Evolutionary conservation across 2,113 vertebrate species (phyloP).

Genomic region (Dicrurus megarhynchus): DNA sequence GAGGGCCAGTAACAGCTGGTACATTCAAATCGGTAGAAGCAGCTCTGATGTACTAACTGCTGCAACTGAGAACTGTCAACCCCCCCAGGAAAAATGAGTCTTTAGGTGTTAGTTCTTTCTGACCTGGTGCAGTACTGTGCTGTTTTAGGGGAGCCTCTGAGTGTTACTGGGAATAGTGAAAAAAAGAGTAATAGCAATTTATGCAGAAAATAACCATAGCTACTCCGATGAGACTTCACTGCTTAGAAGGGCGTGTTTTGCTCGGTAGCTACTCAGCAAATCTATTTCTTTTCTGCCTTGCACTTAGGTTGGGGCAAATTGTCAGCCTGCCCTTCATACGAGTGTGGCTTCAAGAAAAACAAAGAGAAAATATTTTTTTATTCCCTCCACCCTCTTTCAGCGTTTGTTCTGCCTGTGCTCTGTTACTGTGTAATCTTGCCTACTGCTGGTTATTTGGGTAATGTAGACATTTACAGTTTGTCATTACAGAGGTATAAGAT

Average conservation of each 20-base stretch:
- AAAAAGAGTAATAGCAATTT: neutral
- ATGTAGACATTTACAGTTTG: neutral
- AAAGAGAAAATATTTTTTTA: neutral
- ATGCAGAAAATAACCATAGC: neutral
- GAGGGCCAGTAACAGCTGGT: constrained; percentile 3
- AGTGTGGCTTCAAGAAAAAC: neutral
- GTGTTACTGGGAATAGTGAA: neutral
- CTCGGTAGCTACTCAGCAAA: neutral
- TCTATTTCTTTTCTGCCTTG: neutral
- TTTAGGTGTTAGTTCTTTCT: neutral
- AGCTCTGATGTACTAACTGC: neutral
- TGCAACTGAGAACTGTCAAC: neutral
- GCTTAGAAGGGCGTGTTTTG: neutral
- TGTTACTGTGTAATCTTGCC: neutral
- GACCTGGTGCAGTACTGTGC: neutral
- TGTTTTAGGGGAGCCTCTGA: neutral
- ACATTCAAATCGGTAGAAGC: neutral
- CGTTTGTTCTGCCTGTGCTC: neutral
- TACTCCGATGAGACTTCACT: neutral
- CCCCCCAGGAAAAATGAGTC: neutral
- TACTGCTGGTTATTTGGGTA: neutral
- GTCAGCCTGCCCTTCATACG: neutral
- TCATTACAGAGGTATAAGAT: neutral
- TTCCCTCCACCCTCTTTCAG: neutral
- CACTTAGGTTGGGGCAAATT: neutral